Evolutionary conservation across 2,113 vertebrate species (phyloP), one percentile per base, ranked within the genome.

Genomic region (Xenotilapia flavipinnis): DNA sequence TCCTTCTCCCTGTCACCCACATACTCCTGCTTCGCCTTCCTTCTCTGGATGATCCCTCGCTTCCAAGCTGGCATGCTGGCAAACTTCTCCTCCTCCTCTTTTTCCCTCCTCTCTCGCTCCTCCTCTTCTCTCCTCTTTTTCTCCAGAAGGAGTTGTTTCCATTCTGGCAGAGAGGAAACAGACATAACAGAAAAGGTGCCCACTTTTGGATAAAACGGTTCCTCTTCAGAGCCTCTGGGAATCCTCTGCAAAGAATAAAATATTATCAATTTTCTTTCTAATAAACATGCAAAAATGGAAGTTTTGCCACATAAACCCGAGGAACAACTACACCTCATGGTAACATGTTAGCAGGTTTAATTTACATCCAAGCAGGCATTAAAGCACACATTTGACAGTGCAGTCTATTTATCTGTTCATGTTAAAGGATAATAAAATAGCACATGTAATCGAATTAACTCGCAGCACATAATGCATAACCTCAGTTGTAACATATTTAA

Each of bases 11-110:
- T 91, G 91, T 92, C 96, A 87, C 56, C 95, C 38, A 26, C 86
- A 9, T 82, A 90, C 11, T 97, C 96, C 56, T 96, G 96, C 89
- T 97, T 98, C 1, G 96, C 97, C 15, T 96, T 95, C 33, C 97
- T 96, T 15, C 97, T 89, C 82, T 98, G 97, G 86, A 98, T 96
- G 79, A 98, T 96, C 12, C 96, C 97, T 58, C 97, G 94, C 81
- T 98, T 98, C 98, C 98, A 98, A 33, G 97, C 97, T 1, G 98
- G 97, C 96, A 98, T 97, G 92, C 94, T 97, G 80, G 97, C 96
- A 21, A 97, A 95, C 79, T 97, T 97, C 31, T 97, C 95, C 88
- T 96, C 95, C 80, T 98, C 97, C 10, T 97, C 97, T 62, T 96
- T 96, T 68, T 97, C 97, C 33, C 95, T 94, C 80, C 95, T 96